A percentile compares a stretch with the other conserved stretches of the same genome.
Conservation (phyloP, 2,113 vertebrate genomes). For the Nanorana parkeri region DNA sequence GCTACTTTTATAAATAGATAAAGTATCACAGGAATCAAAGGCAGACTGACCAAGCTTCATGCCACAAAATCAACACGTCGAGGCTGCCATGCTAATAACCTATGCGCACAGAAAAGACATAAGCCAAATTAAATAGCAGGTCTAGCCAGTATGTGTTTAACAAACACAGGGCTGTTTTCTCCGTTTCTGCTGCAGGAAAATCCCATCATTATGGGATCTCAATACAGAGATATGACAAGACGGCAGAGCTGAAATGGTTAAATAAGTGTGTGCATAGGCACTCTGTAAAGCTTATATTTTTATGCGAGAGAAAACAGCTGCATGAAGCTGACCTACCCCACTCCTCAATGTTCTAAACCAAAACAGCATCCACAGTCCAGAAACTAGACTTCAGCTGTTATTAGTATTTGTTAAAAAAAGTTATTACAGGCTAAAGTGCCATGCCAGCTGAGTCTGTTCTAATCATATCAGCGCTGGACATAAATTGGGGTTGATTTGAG, state of each 20-base stretch:
- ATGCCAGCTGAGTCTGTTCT: not conserved
- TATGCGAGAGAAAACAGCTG: conserved; percentile 29
- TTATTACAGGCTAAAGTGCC: not conserved
- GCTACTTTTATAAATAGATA: conserved; percentile 58
- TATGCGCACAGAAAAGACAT: conserved; percentile 44
- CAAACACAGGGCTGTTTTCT: conserved; percentile 49
- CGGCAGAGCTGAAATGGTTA: conserved; percentile 17
- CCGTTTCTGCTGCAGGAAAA: conserved; percentile 41
- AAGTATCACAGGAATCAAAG: conserved; percentile 53
- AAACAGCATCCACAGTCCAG: not conserved
- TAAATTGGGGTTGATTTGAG: not conserved
- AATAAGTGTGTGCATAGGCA: not conserved
- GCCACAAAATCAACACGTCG: conserved; percentile 55
- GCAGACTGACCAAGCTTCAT: conserved; percentile 48
- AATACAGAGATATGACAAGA: conserved; percentile 18
- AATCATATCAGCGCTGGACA: not conserved
- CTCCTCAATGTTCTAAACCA: not conserved
- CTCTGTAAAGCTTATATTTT: not conserved
- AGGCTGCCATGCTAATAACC: conserved; percentile 52
- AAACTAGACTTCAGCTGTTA: conserved; percentile 12
- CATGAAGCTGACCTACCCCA: not conserved
- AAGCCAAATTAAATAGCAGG: conserved; percentile 54
- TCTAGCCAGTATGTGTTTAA: conserved; percentile 53
- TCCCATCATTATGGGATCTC: conserved; percentile 47
- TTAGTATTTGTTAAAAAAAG: not conserved